These are phyloP conservation scores for Arrhamphus sclerolepis DNA, from an alignment of 2,797 vertebrate genomes.

Conservation along the genomic window DNA sequence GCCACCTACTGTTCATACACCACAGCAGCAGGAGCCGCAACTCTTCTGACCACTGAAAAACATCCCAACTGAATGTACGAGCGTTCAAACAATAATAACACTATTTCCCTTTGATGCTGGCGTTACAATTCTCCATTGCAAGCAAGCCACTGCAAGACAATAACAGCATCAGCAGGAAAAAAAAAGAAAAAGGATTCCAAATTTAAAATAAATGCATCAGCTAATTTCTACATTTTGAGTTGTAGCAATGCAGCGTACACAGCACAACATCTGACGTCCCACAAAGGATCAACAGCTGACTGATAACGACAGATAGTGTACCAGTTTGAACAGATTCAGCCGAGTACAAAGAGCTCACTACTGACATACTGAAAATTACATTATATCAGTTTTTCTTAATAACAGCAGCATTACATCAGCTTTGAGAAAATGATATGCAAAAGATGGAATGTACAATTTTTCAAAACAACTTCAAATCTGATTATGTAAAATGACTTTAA, in stretches of 20 bases:
- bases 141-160: conserved; percentile 61
- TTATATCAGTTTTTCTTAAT: conserved; percentile 34
- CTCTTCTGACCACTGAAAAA: conserved; percentile 22
- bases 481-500: conserved; percentile 31
- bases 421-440: conserved; percentile 52
- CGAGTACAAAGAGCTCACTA: conserved; percentile 39
- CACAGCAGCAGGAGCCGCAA: conserved; percentile 44
- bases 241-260: conserved; percentile 34
- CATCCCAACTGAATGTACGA: neutral
- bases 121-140: conserved; percentile 38
- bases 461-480: conserved; percentile 32
- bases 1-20: conserved; percentile 53
- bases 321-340: conserved; percentile 31
- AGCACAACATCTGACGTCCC: neutral
- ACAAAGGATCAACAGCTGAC: neutral
- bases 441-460: conserved; percentile 60
- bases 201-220: conserved; percentile 51
- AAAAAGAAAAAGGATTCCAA: conserved; percentile 45
- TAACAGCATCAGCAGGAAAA: conserved; percentile 39
- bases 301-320: conserved; percentile 23
- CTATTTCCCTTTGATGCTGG: conserved; percentile 58
- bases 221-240: conserved; percentile 54
- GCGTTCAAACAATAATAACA: conserved; percentile 22
- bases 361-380: conserved; percentile 34
- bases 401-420: conserved; percentile 64